phyloP scores from a whole-genome alignment of 2,888 invertebrate genomes.

The Macaria liturata region DNA sequence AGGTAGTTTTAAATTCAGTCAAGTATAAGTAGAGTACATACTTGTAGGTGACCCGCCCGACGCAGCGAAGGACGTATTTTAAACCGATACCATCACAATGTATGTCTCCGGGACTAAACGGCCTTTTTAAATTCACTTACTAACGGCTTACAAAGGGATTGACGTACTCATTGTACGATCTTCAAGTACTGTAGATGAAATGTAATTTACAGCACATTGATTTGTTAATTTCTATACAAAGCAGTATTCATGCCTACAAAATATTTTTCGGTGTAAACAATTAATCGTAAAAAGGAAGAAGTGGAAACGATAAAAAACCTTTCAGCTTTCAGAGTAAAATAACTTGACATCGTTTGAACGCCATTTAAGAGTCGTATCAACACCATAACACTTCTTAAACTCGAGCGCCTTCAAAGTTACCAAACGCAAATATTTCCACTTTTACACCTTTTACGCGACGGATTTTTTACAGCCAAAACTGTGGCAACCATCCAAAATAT shows the following conservation, averaged over 20 bases:
- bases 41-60: slow-evolving; percentile 1
- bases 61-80: slow-evolving; percentile 22
- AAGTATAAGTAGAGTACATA: neutral
- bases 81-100: slow-evolving; percentile 19
- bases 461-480: slow-evolving; percentile 62
- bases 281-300: too few relatives aligned
- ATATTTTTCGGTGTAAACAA: too few relatives aligned
- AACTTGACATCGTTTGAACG: slow-evolving; percentile 3
- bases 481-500: slow-evolving; percentile 68
- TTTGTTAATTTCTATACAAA: too few relatives aligned
- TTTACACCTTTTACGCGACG: slow-evolving; percentile 68
- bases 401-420: slow-evolving; percentile 46
- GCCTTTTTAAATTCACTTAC: slow-evolving; percentile 11
- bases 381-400: slow-evolving; percentile 18
- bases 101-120: slow-evolving; percentile 5
- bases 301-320: too few relatives aligned
- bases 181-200: too few relatives aligned
- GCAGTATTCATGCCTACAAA: too few relatives aligned
- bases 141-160: neutral
- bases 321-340: too few relatives aligned
- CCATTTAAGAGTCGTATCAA: slow-evolving; percentile 20
- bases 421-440: slow-evolving; percentile 62
- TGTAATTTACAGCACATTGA: too few relatives aligned
- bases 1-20: slow-evolving; percentile 3
- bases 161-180: too few relatives aligned